Evolutionary conservation across 2,113 vertebrate genomes (phyloP), one percentile per base, ranked within the genome.

Genomic region (Ailuropoda melanoleuca): DNA sequence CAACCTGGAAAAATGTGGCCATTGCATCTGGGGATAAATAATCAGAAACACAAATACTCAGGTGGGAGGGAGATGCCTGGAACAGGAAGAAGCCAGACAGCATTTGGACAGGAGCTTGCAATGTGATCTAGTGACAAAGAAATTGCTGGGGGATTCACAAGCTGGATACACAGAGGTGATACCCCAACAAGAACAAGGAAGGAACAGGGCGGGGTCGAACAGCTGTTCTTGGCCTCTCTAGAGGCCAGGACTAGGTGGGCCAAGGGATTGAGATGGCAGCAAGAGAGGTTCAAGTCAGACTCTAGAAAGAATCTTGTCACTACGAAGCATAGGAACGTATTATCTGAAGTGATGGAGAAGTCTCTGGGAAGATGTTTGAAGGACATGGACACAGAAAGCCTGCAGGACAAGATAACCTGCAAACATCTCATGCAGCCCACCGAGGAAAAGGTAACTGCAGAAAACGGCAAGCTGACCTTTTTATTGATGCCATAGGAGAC

Each of bases 71-170:
- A 95, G 95, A 93, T 90, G 95, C 80, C 97, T 97, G 96, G 97
- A 97, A 97, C 95, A 90, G 97, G 97, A 97, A 94, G 96, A 90
- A 13, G 94, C 96, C 97, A 92, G 97, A 97, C 97, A 83, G 90
- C 96, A 90, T 88, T 97, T 98, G 98, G 97, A 98, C 94, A 96
- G 95, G 94, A 95, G 96, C 80, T 96, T 97, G 98, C 97, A 98
- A 98, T 39, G 95, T 74, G 97, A 98, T 98, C 97, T 97, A n/a
- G 97, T 97, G 97, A 98, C 97, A 97, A 48, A 97, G 97, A 97
- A 98, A 95, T 86, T 93, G 88, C 94, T 82, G 72, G 90, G 97
- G 97, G 93, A 97, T 70, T 97, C 94, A 29, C 18, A 7, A 90
- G 78, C 97, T 97, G 96, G 82, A 91, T 70, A 62, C 95, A 56